Base-by-base conservation (phyloP, 2,888 invertebrate genomes). In the Drosophila monieri region DNA sequence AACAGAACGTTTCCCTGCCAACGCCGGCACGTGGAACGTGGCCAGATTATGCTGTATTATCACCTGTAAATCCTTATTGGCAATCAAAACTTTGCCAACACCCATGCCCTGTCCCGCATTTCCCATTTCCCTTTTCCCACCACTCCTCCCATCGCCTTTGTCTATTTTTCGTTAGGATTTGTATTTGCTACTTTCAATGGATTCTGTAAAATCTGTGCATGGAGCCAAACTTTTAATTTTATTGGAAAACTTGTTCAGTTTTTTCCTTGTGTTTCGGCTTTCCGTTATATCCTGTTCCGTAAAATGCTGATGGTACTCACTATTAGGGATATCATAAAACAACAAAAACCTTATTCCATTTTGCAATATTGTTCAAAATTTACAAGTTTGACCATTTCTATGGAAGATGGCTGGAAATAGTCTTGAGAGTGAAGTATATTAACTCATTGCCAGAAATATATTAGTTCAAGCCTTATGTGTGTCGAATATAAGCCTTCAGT, bases 51-150 rank as follows among this genome's bases (percentile, higher is more conserved):
- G 81, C 76, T 84, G 80, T 81, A 86, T 89, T 89, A 89, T 86
- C 90, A 88, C 90, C 89, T 89, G 88, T 83, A 89, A 89, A 84
- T 88, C 79, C 80, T 83, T 89, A 88, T 89, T 88, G 89, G 79
- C 88, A 90, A 89, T 90, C 89, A 89, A 88, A 89, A 86, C 80
- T 87, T 87, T 80, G 61, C 69, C 59, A 70, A 70, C 56, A 46
- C 62, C 57, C 62, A 62, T 66, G 61, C 51, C 66, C 46, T 9
- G 18, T 18, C 18, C 3, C 9, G 9, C 10, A 30, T 27, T 32
- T 8, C 51, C 64, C 10, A 23, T 23, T 37, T 2, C 25, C 23
- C 18, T 1, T 6, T 30, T 30, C 21, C 6, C 44, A 5, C 10
- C 6, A 4, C 10, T 23, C 30, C 41, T 9, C 1, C 37, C 6